Percentiles rank a stretch among this genome's conserved stretches.
These are phyloP conservation scores for Python bivittatus DNA, from an alignment of 2,113 vertebrate species.

Conservation along the genomic window DNA sequence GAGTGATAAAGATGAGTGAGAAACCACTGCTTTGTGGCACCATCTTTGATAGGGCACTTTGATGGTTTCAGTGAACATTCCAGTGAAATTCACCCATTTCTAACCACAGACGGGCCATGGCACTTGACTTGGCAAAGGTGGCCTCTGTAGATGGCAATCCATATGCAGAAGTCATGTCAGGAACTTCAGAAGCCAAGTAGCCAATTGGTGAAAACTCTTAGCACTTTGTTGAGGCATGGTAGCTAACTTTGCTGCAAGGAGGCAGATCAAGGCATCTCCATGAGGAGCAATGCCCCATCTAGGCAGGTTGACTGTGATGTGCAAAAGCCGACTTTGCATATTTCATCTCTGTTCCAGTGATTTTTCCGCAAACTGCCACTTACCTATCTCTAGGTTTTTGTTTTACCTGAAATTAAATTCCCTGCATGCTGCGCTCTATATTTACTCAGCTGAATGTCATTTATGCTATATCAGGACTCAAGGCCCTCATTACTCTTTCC, in stretches of 20 bases:
- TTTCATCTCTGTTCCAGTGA: not conserved
- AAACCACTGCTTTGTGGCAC: not conserved
- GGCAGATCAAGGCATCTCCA: not conserved
- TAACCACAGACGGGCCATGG: not conserved
- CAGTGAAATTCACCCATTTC: not conserved
- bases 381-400: not conserved
- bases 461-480: not conserved
- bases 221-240: not conserved
- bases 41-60: not conserved
- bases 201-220: not conserved
- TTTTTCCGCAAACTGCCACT: not conserved
- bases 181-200: not conserved
- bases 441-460: not conserved
- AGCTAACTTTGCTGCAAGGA: not conserved
- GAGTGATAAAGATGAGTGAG: not conserved
- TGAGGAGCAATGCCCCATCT: not conserved
- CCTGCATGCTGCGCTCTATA: not conserved
- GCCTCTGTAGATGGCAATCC: not conserved
- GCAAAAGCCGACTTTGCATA: not conserved
- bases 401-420: not conserved
- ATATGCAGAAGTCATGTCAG: not conserved
- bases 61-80: not conserved
- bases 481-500: not conserved
- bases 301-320: not conserved
- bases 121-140: not conserved